Percentiles rank a stretch among this genome's conserved stretches.
Conservation (phyloP, 2,888 invertebrate genomes). For the Drosophila meridionalis region DNA sequence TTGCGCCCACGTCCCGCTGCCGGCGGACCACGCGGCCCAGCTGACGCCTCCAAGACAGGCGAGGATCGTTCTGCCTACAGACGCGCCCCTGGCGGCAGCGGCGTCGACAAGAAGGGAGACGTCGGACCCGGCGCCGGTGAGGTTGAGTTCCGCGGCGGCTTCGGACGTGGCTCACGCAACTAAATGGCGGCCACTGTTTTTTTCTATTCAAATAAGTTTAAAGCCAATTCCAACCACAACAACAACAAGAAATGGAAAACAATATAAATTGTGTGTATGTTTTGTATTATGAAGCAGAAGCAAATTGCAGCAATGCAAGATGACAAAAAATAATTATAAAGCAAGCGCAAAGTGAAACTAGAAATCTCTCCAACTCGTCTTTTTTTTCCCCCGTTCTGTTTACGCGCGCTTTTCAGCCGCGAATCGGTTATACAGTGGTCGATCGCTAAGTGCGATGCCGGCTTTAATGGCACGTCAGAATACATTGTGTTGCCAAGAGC, state of each 20-base stretch:
- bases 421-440: neutral
- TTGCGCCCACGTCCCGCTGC: conserved; percentile 91
- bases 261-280: conserved; percentile 54
- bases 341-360: conserved; percentile 64
- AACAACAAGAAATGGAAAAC: conserved; percentile 25
- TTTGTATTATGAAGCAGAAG: conserved; percentile 48
- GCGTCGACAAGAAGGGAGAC: conserved; percentile 97
- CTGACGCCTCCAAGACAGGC: conserved; percentile 90
- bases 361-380: neutral
- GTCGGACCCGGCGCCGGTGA: conserved; percentile 97
- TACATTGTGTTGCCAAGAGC: neutral
- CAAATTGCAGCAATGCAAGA: conserved; percentile 28
- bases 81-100: conserved; percentile 90
- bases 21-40: conserved; percentile 87
- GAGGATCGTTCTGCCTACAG: conserved; percentile 95
- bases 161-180: conserved; percentile 89
- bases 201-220: conserved; percentile 54
- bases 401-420: conserved; percentile 16
- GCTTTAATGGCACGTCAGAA: too few relatives aligned
- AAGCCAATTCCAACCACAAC: conserved; percentile 25
- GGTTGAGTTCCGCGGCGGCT: conserved; percentile 96
- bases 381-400: conserved; percentile 21
- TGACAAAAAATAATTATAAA: conserved; percentile 53
- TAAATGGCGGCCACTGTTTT: conserved; percentile 55
- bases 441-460: neutral